These are phyloP conservation scores for Lutjanus erythropterus DNA, from an alignment of 2,113 vertebrate genomes.

Conservation along the genomic window DNA sequence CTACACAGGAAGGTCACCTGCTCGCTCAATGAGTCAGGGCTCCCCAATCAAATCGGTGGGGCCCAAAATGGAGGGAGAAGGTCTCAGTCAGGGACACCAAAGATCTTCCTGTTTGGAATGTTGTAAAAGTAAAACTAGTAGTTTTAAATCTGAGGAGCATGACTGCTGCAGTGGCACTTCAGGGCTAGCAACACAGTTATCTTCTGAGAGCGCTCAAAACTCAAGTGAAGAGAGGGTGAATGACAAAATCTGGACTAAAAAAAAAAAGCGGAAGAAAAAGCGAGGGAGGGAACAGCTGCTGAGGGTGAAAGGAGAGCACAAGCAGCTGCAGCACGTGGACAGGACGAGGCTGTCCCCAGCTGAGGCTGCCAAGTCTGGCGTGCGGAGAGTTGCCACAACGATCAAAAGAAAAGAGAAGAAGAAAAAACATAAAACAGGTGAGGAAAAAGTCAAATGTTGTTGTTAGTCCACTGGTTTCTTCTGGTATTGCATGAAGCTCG, in stretches of 20 bases:
- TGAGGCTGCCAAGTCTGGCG: conserved; percentile 86
- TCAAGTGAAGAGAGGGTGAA: conserved; percentile 75
- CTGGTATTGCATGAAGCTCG: neutral
- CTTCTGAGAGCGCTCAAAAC: conserved; percentile 56
- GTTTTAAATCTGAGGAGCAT: conserved; percentile 30
- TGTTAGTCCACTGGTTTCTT: neutral
- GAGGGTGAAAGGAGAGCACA: conserved; percentile 75
- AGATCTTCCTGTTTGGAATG: conserved; percentile 63
- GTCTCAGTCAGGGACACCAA: conserved; percentile 28
- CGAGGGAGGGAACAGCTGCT: conserved; percentile 84
- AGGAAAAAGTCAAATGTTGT: conserved; percentile 44
- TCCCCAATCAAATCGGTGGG: conserved; percentile 79
- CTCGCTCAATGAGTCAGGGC: conserved; percentile 78
- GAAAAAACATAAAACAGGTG: conserved; percentile 93
- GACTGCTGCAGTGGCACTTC: conserved; percentile 38
- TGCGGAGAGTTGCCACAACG: conserved; percentile 84
- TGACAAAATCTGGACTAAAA: conserved; percentile 86
- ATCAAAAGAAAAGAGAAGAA: conserved; percentile 92
- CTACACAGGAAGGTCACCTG: conserved; percentile 81
- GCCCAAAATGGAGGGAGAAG: conserved; percentile 81
- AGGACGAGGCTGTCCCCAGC: conserved; percentile 82
- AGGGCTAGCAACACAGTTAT: conserved; percentile 19
- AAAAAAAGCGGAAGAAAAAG: conserved; percentile 94
- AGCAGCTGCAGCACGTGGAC: conserved; percentile 84
- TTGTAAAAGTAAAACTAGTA: conserved; percentile 36